phyloP scores from a whole-genome alignment of 2,113 vertebrate species.

The Catharus fuscescens region DNA sequence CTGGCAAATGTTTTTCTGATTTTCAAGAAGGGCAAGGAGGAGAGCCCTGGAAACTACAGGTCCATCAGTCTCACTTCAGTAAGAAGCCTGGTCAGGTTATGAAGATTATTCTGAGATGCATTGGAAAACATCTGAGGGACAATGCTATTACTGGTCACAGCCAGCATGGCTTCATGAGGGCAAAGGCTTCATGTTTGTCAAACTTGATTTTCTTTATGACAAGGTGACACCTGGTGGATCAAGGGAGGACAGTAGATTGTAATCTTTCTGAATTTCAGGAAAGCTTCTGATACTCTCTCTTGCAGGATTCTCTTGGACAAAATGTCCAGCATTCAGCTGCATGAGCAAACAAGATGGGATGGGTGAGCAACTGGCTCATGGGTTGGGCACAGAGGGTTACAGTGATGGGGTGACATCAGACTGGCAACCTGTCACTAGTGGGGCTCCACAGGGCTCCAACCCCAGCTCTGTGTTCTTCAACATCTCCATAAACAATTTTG shows the following conservation, averaged over 20 bases:
- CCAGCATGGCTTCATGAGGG: not conserved
- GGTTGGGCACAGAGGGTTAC: not conserved
- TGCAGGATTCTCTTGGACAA: not conserved
- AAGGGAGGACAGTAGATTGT: not conserved
- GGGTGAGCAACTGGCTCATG: fast-evolving
- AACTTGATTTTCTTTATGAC: not conserved
- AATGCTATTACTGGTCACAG: not conserved
- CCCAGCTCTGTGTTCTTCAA: not conserved
- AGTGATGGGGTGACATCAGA: not conserved
- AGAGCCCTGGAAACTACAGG: not conserved
- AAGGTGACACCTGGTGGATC: not conserved
- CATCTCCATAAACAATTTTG: not conserved
- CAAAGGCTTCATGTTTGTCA: not conserved
- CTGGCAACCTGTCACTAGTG: not conserved
- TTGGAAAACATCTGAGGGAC: not conserved
- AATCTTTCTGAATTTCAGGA: not conserved
- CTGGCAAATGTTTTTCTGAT: fast-evolving
- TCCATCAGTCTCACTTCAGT: not conserved
- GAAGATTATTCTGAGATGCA: not conserved
- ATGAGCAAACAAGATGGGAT: not conserved
- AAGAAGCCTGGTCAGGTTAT: not conserved
- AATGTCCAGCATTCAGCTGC: not conserved
- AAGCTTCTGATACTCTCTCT: not conserved
- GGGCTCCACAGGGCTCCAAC: not conserved
- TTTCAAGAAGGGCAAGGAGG: not conserved